Percentiles rank a stretch among this genome's conserved stretches.
phyloP scores from a whole-genome alignment of 2,797 vertebrate genomes.

The Crocidura indochinensis region DNA sequence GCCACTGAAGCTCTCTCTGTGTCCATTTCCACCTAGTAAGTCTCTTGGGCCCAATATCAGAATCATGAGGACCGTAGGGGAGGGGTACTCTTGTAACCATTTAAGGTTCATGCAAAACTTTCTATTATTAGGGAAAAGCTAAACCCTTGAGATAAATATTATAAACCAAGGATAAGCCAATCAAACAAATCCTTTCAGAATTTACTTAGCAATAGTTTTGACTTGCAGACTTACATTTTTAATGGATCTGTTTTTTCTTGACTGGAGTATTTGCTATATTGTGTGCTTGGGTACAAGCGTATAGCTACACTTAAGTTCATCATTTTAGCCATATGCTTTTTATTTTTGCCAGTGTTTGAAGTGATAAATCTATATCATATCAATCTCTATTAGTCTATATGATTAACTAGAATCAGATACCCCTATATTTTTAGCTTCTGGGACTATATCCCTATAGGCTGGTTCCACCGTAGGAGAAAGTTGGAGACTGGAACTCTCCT shows the following conservation, averaged over 20 bases:
- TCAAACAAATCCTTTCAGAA: no score
- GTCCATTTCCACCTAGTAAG: conserved; percentile 75
- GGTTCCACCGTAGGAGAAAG: background rate
- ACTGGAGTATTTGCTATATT: background rate
- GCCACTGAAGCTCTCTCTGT: conserved; percentile 3
- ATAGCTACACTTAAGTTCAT: background rate
- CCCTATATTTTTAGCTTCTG: background rate
- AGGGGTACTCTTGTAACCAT: conserved; percentile 59
- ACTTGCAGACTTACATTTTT: background rate
- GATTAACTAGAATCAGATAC: no score
- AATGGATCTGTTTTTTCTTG: background rate
- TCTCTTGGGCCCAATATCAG: conserved; percentile 73
- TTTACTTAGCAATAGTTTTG: no score
- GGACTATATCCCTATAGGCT: background rate
- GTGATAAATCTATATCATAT: background rate
- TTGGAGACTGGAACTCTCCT: background rate
- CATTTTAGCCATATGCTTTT: background rate
- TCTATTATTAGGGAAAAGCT: conserved; percentile 10
- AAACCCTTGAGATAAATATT: no score
- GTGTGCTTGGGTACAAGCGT: background rate
- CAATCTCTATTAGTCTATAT: background rate
- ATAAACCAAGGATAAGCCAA: no score
- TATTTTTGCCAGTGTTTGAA: background rate
- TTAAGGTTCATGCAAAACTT: conserved; percentile 75
- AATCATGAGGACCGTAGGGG: conserved; percentile 58